A percentile compares a stretch with the other conserved stretches of the same genome.
phyloP scores from a whole-genome alignment of 1,140 invertebrate genomes.

The Drosophila setifemur region DNA sequence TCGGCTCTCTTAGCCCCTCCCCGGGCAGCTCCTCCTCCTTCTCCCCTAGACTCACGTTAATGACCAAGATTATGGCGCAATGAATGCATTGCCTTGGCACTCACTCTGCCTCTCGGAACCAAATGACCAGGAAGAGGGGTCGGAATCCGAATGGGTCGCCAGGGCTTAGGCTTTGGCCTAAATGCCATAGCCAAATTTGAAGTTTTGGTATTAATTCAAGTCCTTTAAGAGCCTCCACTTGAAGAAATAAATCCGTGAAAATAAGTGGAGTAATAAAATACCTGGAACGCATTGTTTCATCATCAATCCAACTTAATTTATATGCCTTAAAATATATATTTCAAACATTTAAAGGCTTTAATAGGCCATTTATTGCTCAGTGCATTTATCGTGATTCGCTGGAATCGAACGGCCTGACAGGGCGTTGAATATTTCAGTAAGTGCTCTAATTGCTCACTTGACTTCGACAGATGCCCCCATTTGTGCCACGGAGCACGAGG shows the following conservation, averaged over 20 bases:
- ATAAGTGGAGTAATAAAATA: not conserved
- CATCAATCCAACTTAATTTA: not conserved
- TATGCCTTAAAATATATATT: too few species aligned
- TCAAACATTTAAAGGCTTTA: too few species aligned
- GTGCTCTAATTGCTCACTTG: conserved; percentile 62
- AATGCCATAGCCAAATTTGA: conserved; percentile 44
- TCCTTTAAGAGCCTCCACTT: conserved; percentile 38
- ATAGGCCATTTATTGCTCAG: not conserved
- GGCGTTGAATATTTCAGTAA: conserved; percentile 64
- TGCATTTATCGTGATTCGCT: conserved; percentile 14
- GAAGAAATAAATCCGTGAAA: not conserved
- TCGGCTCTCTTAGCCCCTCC: not conserved
- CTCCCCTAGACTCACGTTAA: conserved; percentile 50
- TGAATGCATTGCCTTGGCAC: conserved; percentile 71
- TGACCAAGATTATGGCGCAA: conserved; percentile 78
- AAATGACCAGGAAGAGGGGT: conserved; percentile 33
- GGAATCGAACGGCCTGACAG: conserved; percentile 16
- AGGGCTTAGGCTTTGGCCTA: conserved; percentile 16
- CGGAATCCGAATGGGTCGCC: not conserved
- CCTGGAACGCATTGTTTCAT: too few species aligned
- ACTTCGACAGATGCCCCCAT: conserved; percentile 87
- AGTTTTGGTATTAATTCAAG: conserved; percentile 69
- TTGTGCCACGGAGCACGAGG: conserved; percentile 89
- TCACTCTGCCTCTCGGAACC: conserved; percentile 13
- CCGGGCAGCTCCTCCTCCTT: not conserved